Base-by-base conservation (phyloP, 2,113 vertebrate species). In the Pleuronectes platessa region DNA sequence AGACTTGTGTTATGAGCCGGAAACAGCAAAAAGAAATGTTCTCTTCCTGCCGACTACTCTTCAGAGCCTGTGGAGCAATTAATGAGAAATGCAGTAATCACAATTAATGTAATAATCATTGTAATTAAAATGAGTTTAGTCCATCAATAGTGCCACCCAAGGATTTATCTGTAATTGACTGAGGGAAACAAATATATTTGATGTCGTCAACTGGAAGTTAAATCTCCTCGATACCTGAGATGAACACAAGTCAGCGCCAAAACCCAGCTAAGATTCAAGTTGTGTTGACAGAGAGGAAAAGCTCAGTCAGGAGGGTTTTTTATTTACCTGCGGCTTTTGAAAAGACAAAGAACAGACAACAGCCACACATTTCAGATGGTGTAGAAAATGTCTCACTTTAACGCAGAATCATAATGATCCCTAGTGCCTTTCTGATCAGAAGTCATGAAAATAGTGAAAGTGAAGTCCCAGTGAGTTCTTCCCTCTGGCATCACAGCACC, bases 61-160 rank as follows among this genome's bases (percentile, higher is more conserved):
- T n/a, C 42, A 49, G 49, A 75, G 20, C 15, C 63, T 63, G 31
- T 26, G 59, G 59, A 51, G 70, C 61, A 74, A 71, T 74, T 83
- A 79, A 35, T 64, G 37, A 63, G 21, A 17, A 12, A 47, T 47
- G 37, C 53, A 49, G 17, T 69, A 67, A 71, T 66, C 27, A 68
- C 71, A 60, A 86, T 74, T 23, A 59, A 27, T 18, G 37, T 71
- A 26, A 81, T 70, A 31, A 47, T 63, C 17, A 17, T 70, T 55
- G 53, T 74, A 68, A 71, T 45, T 31, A 7, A 23, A 76, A 63
- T 5, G 18, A 55, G 47, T 60, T 68, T 65, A 68, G 68, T 74
- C 51, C 40, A 66, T 58, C 66, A 13, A 61, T 21, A 68, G 56
- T 17, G 31, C 26, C 15, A 70, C 12, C 62, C 31, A 60, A 56